phyloP scores from a whole-genome alignment of 2,797 vertebrate genomes.

The Peromyscus aztecus region DNA sequence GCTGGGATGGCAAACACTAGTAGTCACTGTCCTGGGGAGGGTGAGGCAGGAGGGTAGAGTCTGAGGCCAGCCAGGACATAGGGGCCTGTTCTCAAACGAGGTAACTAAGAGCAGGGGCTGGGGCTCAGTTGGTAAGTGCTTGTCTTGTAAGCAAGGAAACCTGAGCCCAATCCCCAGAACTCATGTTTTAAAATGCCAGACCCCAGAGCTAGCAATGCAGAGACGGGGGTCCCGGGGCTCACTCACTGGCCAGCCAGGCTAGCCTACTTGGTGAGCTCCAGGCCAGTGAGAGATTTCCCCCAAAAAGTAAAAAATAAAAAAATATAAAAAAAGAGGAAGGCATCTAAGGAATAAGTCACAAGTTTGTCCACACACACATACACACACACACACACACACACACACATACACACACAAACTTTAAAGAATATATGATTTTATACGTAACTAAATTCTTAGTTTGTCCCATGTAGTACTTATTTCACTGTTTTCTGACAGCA shows the following conservation, averaged over 20 bases:
- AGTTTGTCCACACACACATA: not conserved
- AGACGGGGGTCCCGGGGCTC: not conserved
- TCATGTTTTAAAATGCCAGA: not conserved
- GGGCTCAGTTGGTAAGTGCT: not conserved
- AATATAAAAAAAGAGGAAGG: not conserved
- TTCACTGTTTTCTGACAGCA: slow-evolving; percentile 55
- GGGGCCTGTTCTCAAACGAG: not conserved
- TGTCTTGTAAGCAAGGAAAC: not conserved
- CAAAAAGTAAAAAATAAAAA: not conserved
- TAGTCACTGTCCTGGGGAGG: not conserved
- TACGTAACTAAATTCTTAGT: not conserved
- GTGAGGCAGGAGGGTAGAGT: not conserved
- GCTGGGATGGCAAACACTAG: not conserved
- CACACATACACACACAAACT: not conserved
- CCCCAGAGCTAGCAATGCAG: not conserved
- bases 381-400: not conserved
- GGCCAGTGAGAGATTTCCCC: not conserved
- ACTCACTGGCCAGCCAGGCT: not conserved
- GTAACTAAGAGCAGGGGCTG: not conserved
- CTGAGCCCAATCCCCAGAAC: not conserved
- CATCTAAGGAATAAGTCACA: not conserved
- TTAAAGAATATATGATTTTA: slow-evolving; percentile 29
- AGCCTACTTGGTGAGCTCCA: not conserved
- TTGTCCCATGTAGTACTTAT: not conserved
- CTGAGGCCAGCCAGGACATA: not conserved